phyloP scores from a whole-genome alignment of 2,888 invertebrate species.

The Limnephilus lunatus region DNA sequence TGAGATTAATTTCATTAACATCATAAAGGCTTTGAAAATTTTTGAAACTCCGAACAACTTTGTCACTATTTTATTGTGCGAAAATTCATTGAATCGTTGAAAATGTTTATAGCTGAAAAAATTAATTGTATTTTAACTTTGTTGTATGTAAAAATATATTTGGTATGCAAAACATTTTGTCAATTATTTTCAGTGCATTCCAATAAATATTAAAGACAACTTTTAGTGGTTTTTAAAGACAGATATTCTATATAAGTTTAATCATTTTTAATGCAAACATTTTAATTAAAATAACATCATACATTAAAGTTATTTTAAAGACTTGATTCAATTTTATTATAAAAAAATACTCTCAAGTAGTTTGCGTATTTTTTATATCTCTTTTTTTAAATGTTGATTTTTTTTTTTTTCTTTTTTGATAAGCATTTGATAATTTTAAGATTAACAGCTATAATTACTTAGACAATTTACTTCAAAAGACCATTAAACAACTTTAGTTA shows the following conservation, averaged over 20 bases:
- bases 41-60: background rate
- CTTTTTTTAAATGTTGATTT: background rate
- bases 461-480: slow-evolving; percentile 15
- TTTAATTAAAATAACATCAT: background rate
- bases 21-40: no score
- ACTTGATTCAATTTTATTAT: background rate
- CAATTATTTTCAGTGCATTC: background rate
- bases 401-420: background rate
- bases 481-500: background rate
- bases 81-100: background rate
- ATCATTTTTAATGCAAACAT: background rate
- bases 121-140: background rate
- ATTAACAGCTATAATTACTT: background rate
- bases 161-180: background rate
- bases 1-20: no score
- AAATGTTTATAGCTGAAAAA: background rate
- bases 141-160: background rate
- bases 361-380: background rate
- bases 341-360: no score
- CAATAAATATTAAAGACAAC: background rate
- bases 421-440: background rate
- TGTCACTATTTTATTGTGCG: background rate
- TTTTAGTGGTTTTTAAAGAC: background rate
- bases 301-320: background rate
- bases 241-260: background rate